phyloP scores from a whole-genome alignment of 2,797 vertebrate species.

The Leucoraja ocellata region DNA sequence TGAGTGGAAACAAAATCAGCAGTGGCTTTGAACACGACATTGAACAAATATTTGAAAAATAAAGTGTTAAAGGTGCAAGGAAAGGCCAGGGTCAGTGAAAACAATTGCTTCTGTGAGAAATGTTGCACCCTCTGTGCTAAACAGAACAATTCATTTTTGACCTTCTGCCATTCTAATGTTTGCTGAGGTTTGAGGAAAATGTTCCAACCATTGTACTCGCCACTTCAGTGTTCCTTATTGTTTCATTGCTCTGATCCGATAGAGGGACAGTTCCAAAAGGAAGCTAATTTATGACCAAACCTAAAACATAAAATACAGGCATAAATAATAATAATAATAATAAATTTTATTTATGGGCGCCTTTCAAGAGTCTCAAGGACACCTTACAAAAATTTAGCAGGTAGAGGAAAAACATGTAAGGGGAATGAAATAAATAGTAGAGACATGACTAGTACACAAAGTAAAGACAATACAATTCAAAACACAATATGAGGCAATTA shows the following conservation, averaged over 20 bases:
- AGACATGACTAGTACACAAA: too few relatives aligned
- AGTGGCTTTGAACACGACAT: background rate
- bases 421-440: too few relatives aligned
- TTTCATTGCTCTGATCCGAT: background rate
- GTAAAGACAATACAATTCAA: too few relatives aligned
- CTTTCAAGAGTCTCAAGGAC: too few relatives aligned
- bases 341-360: too few relatives aligned
- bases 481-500: too few relatives aligned
- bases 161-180: background rate
- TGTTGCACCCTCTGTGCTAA: background rate
- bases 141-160: background rate
- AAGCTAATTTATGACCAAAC: background rate
- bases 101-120: background rate
- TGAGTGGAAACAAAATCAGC: background rate
- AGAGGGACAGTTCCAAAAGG: background rate
- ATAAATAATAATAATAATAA: background rate
- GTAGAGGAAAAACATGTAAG: too few relatives aligned
- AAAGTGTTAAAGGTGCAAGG: background rate
- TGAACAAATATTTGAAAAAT: conserved; percentile 3
- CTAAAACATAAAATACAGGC: background rate
- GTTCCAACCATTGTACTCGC: background rate
- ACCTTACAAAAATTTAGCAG: too few relatives aligned
- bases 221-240: background rate
- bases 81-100: background rate
- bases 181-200: background rate